Evolutionary conservation across 2,888 invertebrate genomes (phyloP).

Genomic region (Tetragonisca angustula): DNA sequence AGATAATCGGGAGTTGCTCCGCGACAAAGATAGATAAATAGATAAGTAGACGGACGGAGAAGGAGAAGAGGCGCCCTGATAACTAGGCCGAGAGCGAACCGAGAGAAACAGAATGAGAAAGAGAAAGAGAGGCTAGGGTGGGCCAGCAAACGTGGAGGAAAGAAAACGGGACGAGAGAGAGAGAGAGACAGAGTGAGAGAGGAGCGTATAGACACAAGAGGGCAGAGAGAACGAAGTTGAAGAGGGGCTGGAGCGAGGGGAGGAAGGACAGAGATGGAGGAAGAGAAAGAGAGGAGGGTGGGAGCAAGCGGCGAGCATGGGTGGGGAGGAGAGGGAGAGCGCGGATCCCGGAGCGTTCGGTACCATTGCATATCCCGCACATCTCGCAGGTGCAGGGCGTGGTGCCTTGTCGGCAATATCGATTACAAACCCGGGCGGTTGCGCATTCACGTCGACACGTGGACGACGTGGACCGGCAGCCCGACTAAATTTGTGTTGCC

Average conservation of each 20-base stretch:
- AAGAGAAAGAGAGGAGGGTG: not conserved
- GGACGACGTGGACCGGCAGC: constrained; percentile 79
- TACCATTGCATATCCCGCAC: constrained; percentile 79
- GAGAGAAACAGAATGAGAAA: constrained; percentile 19
- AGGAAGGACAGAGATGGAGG: constrained; percentile 9
- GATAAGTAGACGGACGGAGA: constrained; percentile 51
- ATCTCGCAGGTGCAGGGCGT: constrained; percentile 83
- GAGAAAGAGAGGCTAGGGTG: not conserved
- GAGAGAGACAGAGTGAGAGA: constrained; percentile 12
- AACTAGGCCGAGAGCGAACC: constrained; percentile 41
- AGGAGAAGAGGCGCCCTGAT: constrained; percentile 24
- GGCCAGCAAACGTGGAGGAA: constrained; percentile 26
- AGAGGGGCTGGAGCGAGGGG: constrained; percentile 10
- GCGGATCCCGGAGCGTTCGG: constrained; percentile 70
- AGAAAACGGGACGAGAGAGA: constrained; percentile 31
- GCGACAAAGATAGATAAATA: constrained; percentile 52
- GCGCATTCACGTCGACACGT: constrained; percentile 83
- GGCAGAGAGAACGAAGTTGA: constrained; percentile 34
- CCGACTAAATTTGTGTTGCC: constrained; percentile 83
- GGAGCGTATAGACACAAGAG: constrained; percentile 42
- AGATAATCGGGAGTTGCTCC: constrained; percentile 44
- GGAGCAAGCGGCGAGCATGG: constrained; percentile 38
- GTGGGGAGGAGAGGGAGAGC: constrained; percentile 25
- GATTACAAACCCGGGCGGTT: constrained; percentile 83
- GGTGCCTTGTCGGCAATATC: constrained; percentile 84